These are phyloP conservation scores for Odontamblyopus lacepedii DNA, from an alignment of 2,797 vertebrate genomes.

Conservation along the genomic window DNA sequence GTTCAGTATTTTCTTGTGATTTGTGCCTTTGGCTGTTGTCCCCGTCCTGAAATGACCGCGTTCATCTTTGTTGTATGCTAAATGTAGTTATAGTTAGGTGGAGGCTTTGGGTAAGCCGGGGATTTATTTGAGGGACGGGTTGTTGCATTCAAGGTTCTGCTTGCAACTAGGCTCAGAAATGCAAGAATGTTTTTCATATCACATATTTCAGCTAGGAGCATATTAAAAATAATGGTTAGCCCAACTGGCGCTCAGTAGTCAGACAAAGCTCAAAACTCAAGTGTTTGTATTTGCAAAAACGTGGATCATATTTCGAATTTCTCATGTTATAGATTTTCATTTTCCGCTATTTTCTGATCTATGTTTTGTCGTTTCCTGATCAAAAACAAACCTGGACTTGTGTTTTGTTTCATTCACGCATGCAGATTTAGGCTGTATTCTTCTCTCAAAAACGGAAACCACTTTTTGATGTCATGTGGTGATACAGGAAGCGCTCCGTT, in stretches of 20 bases:
- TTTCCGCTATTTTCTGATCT: too few relatives aligned
- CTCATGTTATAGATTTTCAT: too few relatives aligned
- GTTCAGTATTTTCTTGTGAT: not conserved
- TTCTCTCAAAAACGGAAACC: too few relatives aligned
- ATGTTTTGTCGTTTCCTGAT: too few relatives aligned
- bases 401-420: too few relatives aligned
- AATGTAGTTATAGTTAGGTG: not conserved
- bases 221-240: not conserved
- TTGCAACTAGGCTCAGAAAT: not conserved
- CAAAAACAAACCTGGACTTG: too few relatives aligned
- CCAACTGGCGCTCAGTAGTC: not conserved
- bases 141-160: not conserved
- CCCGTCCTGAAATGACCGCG: slow-evolving; percentile 1
- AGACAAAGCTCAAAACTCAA: not conserved
- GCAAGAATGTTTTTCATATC: not conserved
- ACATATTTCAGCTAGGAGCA: not conserved
- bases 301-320: too few relatives aligned
- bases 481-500: too few relatives aligned
- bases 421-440: too few relatives aligned
- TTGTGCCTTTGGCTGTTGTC: not conserved
- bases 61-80: not conserved
- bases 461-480: too few relatives aligned
- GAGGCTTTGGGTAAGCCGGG: slow-evolving; percentile 3
- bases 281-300: too few relatives aligned
- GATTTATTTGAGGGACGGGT: slow-evolving; percentile 9